Evolutionary conservation across 64 coral and sea anemone genomes (phyloP), one percentile per base, ranked within the genome.

Genomic region (Cladopsammia gracilis): DNA sequence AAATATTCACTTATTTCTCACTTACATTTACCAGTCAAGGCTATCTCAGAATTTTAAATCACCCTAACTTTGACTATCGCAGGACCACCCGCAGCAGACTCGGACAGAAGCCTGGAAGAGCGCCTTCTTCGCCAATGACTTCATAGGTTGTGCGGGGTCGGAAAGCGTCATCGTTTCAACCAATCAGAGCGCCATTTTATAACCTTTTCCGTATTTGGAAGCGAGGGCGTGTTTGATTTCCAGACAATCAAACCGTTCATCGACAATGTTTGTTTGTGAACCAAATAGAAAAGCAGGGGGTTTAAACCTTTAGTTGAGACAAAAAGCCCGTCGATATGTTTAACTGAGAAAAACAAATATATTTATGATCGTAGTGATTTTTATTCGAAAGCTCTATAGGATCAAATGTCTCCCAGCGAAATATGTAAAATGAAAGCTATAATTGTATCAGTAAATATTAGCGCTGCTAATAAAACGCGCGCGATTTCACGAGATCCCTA

Each of bases 41-140:
- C 82, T 75, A 93, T 85, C 70, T 93, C 82, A 87, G 91, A 93
- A 87, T 93, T 62, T 87, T 93, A 76, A 85, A 93, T 93, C 75
- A 83, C 59, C 20, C 74, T 19, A 75, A 83, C 78, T 48, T 58
- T 61, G 68, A 72, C 77, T 91, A 83, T 72, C 48, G 43, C 6
- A 15, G 83, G 83, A 66, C 71, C 91, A 83, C 83, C 91, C 91
- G 72, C 81, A 86, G 48, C 47, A 65, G 12, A 25, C 59, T 16
- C 25, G 25, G 90, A 51, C 58, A 24, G 70, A 59, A 83, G 68
- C 89, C 78, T 73, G 80, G 80, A 82, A 47, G 20, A 74, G 47
- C 49, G 79, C 78, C 71, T 91, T 58, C 68, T 82, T 82, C 80
- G 5, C 70, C 15, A 83, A 91, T 91, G 89, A 91, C 79, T 91